Evolutionary conservation across 1,140 invertebrate species (phyloP), one percentile per base, ranked within the genome.

Genomic region (Aporrectodea caliginosa): DNA sequence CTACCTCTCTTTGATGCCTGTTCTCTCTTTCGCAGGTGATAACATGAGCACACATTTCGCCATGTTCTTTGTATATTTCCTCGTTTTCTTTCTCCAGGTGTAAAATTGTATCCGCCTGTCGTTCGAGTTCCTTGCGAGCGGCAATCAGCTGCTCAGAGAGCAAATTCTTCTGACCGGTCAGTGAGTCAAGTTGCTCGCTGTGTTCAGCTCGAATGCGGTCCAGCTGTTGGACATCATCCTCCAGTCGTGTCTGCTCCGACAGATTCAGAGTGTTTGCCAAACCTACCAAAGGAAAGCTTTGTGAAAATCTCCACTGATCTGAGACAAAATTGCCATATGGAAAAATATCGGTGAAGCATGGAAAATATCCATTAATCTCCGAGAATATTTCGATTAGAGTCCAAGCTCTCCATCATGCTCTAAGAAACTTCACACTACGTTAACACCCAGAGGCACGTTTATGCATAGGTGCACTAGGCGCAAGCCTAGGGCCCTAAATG

Each of bases 61-160:
- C 86, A 75, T 88, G 88, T 22, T 88, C 86, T 76, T 87, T 85
- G 14, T 84, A 87, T 22, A 89, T 81, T 58, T 82, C 82, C 77
- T 89, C 88, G 76, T 88, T 89, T 81, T 89, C 88, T 78, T 87
- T 88, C 43, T 82, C 80, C 16, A 88, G 69, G 35, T 83, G 80
- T 22, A 85, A 82, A n/a, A 86, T 81, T 16, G 84, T 84, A 27
- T 83, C 82, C 27, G 79, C 84, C 16, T 84, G 77, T 31, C 85
- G 83, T 76, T 88, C 86, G n/a, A 85, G 71, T 30, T 89, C 88
- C 35, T 84, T 82, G 14, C 86, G 81, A 0, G 83, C 76, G 12
- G 78, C 22, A 29, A 87, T 71, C 33, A 89, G 80, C 73, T 89
- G 88, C 78, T 89, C 88, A 29, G 84, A 83, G 30, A 89, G 79